Percentiles rank a stretch among this genome's conserved stretches.
Conservation (phyloP, 2,797 vertebrate species). For the Cetoscarus ocellatus region DNA sequence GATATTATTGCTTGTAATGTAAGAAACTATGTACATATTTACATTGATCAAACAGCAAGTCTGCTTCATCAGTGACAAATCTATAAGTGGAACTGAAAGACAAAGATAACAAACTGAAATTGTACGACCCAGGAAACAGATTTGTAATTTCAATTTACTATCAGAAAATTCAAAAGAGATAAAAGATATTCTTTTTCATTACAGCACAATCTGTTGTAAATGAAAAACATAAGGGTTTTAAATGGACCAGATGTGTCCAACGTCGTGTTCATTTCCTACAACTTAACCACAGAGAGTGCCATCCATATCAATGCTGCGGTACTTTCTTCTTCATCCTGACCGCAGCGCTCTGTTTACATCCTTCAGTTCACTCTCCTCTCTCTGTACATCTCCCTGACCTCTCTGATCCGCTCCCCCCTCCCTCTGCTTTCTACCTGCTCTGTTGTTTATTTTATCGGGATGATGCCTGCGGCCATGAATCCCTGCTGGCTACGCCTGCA, state of each 20-base stretch:
- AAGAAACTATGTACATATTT: background rate
- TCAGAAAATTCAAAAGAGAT: background rate
- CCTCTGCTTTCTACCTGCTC: slow-evolving; percentile 28
- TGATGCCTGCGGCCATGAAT: slow-evolving; percentile 26
- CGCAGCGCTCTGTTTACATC: background rate
- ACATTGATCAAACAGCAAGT: background rate
- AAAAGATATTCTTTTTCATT: background rate
- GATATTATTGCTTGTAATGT: background rate
- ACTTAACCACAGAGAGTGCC: background rate
- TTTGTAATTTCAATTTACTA: background rate
- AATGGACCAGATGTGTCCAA: background rate
- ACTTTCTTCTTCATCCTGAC: background rate
- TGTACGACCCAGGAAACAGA: slow-evolving; percentile 1
- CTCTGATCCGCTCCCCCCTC: background rate
- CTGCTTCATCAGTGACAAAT: background rate
- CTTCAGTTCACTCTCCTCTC: slow-evolving; percentile 1
- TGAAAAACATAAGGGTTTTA: background rate
- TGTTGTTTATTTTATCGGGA: slow-evolving; percentile 35
- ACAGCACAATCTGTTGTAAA: background rate
- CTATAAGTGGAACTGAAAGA: background rate
- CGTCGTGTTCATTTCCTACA: slow-evolving; percentile 7
- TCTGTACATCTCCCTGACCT: background rate
- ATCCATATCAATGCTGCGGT: background rate
- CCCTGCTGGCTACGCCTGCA: slow-evolving; percentile 29
- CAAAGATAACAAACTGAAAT: background rate